phyloP scores from a whole-genome alignment of 2,797 vertebrate species.

The Perodicticus potto region DNA sequence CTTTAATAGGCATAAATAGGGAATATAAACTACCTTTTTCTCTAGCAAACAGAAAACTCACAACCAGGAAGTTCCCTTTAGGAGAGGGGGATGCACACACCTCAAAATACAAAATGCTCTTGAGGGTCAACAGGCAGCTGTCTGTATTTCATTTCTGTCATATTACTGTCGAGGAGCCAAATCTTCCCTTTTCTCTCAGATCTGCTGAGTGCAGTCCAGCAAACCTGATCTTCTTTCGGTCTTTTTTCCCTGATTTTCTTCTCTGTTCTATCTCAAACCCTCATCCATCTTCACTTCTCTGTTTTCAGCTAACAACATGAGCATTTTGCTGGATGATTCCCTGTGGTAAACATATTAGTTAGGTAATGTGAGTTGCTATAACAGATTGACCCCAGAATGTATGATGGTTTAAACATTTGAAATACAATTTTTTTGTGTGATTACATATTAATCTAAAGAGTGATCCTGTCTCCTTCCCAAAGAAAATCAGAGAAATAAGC shows the following conservation, averaged over 20 bases:
- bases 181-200: not conserved
- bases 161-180: not conserved
- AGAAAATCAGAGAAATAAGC: not conserved
- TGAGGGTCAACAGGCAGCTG: not conserved
- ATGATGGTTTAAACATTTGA: not conserved
- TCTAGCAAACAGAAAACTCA: not conserved
- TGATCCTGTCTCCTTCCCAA: not conserved
- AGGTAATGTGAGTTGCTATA: not conserved
- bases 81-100: not conserved
- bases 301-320: not conserved
- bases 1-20: not conserved
- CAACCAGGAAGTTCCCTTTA: not conserved
- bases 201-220: not conserved
- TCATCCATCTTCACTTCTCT: not conserved
- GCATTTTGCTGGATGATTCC: not conserved
- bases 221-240: not conserved
- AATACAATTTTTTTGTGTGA: not conserved
- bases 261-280: not conserved
- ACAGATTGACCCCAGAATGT: not conserved
- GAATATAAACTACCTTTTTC: not conserved
- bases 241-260: not conserved
- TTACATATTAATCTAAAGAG: not conserved
- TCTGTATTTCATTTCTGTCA: not conserved
- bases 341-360: not conserved
- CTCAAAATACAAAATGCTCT: not conserved